Percentiles rank a stretch among this genome's conserved stretches.
These are phyloP conservation scores for Drosophila meridionalis DNA, from an alignment of 2,888 invertebrate species.

Conservation along the genomic window DNA sequence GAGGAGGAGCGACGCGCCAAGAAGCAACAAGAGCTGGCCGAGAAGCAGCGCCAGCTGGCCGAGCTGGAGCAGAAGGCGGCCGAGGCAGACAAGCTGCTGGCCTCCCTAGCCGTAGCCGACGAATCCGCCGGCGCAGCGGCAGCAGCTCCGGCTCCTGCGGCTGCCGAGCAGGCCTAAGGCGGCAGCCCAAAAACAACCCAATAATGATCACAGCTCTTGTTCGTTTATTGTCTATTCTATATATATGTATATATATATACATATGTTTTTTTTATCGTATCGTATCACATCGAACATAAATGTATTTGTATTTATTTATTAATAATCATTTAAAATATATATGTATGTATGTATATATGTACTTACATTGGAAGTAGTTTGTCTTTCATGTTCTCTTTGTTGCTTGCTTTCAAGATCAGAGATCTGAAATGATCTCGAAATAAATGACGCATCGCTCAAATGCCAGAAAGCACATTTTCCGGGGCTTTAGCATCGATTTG, in stretches of 20 bases:
- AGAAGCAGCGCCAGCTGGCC: conserved; percentile 63
- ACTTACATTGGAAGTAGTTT: conserved; percentile 26
- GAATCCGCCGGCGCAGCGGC: conserved; percentile 12
- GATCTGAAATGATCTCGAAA: neutral
- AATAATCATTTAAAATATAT: conserved; percentile 72
- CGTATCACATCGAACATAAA: conserved; percentile 45
- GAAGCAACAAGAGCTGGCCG: conserved; percentile 58
- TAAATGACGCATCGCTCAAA: conserved; percentile 1
- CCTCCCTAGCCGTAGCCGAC: conserved; percentile 45
- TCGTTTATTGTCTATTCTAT: conserved; percentile 28
- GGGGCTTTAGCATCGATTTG: conserved; percentile 63
- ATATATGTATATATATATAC: conserved; percentile 4
- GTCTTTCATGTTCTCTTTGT: neutral
- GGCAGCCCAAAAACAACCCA: neutral
- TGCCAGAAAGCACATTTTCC: conserved; percentile 20
- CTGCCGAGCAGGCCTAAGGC: conserved; percentile 53
- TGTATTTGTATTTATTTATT: conserved; percentile 77
- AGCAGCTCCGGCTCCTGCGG: conserved; percentile 13
- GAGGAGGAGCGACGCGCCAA: conserved; percentile 73
- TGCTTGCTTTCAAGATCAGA: neutral
- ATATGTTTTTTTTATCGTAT: conserved; percentile 11
- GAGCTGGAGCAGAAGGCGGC: conserved; percentile 67
- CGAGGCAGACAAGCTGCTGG: conserved; percentile 67
- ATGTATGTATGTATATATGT: conserved; percentile 18
- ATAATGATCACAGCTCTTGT: conserved; percentile 8